Evolutionary conservation across 2,888 invertebrate species (phyloP).

Genomic region (Drosophila ezoana): DNA sequence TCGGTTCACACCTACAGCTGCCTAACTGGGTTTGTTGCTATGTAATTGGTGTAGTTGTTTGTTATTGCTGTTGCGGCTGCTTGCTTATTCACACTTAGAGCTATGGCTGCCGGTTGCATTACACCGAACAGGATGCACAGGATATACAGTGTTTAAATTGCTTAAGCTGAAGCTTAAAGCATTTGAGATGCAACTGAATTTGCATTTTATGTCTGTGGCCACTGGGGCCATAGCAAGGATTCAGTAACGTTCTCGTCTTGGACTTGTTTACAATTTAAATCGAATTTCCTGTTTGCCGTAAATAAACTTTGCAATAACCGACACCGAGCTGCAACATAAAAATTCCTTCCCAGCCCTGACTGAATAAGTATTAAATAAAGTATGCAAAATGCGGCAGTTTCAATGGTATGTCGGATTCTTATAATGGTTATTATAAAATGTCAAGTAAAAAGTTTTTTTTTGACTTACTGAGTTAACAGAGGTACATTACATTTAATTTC

Average conservation of each 20-base stretch:
- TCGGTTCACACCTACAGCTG: conserved; percentile 41
- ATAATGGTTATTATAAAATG: background rate
- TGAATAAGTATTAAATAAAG: conserved; percentile 8
- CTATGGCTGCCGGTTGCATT: conserved; percentile 48
- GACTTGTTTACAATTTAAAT: conserved; percentile 77
- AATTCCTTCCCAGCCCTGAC: conserved; percentile 1
- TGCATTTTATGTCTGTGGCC: conserved; percentile 52
- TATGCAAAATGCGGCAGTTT: conserved; percentile 1
- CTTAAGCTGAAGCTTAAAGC: conserved; percentile 66
- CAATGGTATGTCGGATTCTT: background rate
- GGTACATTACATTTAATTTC: too few relatives aligned
- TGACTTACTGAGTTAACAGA: too few relatives aligned
- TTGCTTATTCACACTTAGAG: conserved; percentile 65
- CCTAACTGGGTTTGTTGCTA: conserved; percentile 51
- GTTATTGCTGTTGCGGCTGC: conserved; percentile 51
- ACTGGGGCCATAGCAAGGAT: background rate
- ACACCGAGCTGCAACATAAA: conserved; percentile 11
- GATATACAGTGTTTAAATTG: conserved; percentile 78
- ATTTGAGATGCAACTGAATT: conserved; percentile 53
- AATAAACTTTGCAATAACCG: conserved; percentile 44
- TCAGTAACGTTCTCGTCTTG: conserved; percentile 3
- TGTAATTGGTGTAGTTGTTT: conserved; percentile 68
- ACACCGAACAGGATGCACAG: conserved; percentile 61
- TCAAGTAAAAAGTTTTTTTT: too few relatives aligned
- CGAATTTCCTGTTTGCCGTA: conserved; percentile 71